Evolutionary conservation across 2,113 vertebrate species (phyloP).

Genomic region (Nyctereutes procyonoides): DNA sequence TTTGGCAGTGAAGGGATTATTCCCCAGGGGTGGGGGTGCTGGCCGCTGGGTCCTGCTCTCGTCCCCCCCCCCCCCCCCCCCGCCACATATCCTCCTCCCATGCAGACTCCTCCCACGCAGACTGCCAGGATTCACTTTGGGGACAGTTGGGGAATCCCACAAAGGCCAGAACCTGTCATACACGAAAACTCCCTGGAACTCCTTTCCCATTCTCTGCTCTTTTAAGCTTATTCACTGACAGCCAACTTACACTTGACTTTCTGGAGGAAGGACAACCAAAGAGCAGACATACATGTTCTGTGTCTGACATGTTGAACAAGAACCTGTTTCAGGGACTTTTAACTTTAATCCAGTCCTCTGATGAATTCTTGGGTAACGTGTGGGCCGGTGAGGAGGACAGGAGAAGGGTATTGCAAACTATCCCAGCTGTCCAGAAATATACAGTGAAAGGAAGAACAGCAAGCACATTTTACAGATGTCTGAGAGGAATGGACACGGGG

Average conservation of each 20-base stretch:
- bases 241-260: conserved; percentile 1
- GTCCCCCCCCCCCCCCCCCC: accelerated
- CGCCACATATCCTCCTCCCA: not conserved
- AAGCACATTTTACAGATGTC: not conserved
- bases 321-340: not conserved
- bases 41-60: not conserved
- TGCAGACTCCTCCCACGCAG: not conserved
- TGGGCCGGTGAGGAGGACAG: accelerated
- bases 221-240: not conserved
- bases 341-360: not conserved
- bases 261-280: not conserved
- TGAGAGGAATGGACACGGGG: not conserved
- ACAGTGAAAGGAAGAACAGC: not conserved
- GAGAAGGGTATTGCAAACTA: not conserved
- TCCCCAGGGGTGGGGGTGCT: not conserved
- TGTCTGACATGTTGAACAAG: not conserved
- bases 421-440: not conserved
- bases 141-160: not conserved
- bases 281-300: not conserved
- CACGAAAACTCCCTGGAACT: not conserved
- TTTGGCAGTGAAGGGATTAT: not conserved
- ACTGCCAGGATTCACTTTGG: not conserved
- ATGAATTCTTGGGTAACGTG: not conserved
- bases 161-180: not conserved
- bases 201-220: not conserved